A percentile compares a stretch with the other conserved stretches of the same genome.
Conservation (phyloP, 2,797 vertebrate species). For the Poecilia picta region DNA sequence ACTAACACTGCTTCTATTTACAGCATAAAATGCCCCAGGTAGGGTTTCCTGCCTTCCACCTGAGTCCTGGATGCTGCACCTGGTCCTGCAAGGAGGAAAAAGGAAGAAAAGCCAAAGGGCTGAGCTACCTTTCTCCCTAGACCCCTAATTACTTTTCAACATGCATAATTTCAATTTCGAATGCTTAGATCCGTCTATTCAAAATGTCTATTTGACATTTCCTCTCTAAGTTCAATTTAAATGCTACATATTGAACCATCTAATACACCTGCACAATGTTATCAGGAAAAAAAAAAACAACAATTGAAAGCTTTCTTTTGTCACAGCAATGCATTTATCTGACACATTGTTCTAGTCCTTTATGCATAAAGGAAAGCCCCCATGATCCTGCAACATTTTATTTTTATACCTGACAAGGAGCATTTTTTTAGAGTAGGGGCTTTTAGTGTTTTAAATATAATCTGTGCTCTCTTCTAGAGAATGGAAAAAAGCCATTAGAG, state of each 20-base stretch:
- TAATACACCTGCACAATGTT: not conserved
- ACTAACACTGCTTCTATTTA: not conserved
- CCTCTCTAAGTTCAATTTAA: not conserved
- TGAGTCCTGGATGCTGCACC: not conserved
- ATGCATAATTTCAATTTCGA: conserved; percentile 5
- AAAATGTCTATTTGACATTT: conserved; percentile 2
- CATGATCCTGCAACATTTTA: not conserved
- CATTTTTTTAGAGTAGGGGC: not conserved
- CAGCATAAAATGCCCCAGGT: not conserved
- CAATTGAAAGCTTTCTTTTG: not conserved
- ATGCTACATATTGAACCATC: not conserved
- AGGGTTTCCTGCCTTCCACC: not conserved
- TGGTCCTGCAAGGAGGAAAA: not conserved
- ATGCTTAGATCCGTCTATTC: not conserved
- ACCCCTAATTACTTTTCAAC: conserved; percentile 1
- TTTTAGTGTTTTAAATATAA: conserved; percentile 1
- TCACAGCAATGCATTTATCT: not conserved
- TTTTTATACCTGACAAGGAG: not conserved
- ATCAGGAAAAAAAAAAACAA: not conserved
- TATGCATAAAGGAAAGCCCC: not conserved
- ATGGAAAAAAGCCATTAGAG: conserved; percentile 25
- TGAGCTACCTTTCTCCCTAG: not conserved
- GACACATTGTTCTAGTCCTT: not conserved
- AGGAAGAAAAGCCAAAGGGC: not conserved
- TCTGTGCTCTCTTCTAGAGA: conserved; percentile 1